Evolutionary conservation across 2,113 vertebrate genomes (phyloP).

Genomic region (Gavia stellata): DNA sequence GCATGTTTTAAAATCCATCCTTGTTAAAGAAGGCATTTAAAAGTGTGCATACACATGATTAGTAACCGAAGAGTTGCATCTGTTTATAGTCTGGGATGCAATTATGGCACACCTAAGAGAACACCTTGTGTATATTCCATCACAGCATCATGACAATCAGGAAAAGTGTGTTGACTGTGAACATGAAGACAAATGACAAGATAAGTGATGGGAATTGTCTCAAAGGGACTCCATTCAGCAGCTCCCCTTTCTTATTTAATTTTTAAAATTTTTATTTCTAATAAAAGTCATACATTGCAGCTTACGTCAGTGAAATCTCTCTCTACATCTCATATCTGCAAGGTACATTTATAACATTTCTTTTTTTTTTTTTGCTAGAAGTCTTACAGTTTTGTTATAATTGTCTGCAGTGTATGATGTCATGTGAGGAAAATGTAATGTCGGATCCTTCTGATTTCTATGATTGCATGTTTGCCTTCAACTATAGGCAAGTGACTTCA

Average conservation of each 20-base stretch:
- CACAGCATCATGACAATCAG: not conserved
- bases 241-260: not conserved
- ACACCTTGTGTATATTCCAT: not conserved
- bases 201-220: not conserved
- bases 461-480: not conserved
- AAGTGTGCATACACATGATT: not conserved
- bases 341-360: not conserved
- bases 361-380: not conserved
- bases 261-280: not conserved
- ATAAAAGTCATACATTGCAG: not conserved
- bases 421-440: not conserved
- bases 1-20: not conserved
- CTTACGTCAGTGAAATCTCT: not conserved
- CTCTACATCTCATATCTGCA: not conserved
- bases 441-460: not conserved
- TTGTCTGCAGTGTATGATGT: not conserved
- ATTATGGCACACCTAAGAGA: not conserved
- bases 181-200: not conserved
- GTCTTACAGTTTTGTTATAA: not conserved
- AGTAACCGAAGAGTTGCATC: not conserved
- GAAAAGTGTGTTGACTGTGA: not conserved
- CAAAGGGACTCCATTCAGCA: not conserved
- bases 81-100: not conserved
- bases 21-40: not conserved
- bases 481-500: not conserved